Evolutionary conservation across 2,113 vertebrate genomes (phyloP), one percentile per base, ranked within the genome.

Genomic region (Rhagologus leucostigma): DNA sequence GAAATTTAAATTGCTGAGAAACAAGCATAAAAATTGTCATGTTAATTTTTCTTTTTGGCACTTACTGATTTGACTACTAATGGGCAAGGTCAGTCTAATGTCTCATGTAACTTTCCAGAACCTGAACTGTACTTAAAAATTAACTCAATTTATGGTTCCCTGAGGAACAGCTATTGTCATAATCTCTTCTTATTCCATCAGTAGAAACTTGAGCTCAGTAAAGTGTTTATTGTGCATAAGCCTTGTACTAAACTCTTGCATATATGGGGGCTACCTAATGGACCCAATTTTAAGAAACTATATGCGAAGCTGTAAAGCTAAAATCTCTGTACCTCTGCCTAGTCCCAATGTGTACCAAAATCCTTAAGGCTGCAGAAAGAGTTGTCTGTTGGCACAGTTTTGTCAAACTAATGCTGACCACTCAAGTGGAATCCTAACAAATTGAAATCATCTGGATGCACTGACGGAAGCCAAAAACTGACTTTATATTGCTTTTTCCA

Each of bases 371-470:
- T 96, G 83, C 82, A 71, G 63, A 94, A 94, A 67, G 78, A 88
- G 83, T 57, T 91, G 95, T 83, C 85, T 97, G 75, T 88, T 97
- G 96, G 96, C 96, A 96, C 27, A 69, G 62, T 50, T 95, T 94
- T 94, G 85, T 95, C 76, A 89, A 77, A 95, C 71, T 95, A 96
- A 96, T 95, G 93, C 96, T 97, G 97, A 96, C 97, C 96, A 88
- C 93, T 97, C 47, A 82, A 96, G 89, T 95, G 92, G 84, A 97
- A 97, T 96, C 83, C 78, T 83, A 74, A 94, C 94, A 98, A 98
- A 98, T 97, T 97, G 97, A 96, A 98, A 97, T 97, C 97, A 97
- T 98, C 96, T 98, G 97, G 83, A 83, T 97, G 69, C 35, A 35
- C 90, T 91, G 89, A 75, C 93, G 97, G 95, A 90, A 94, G 87